These are phyloP conservation scores for Hyles lineata DNA, from an alignment of 2,888 invertebrate genomes.

Conservation along the genomic window DNA sequence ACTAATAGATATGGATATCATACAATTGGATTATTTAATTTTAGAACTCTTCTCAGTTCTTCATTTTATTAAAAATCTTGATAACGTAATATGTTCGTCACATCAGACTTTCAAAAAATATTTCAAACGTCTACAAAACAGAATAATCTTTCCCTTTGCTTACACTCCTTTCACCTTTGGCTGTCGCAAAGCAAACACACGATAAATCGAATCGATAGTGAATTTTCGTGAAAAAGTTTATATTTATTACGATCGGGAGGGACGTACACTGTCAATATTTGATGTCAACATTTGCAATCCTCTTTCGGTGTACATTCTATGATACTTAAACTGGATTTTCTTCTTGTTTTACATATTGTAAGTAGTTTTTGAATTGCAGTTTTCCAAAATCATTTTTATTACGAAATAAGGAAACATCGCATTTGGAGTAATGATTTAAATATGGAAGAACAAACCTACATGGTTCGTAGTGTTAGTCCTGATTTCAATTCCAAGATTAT, in stretches of 20 bases:
- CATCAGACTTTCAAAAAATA: background rate
- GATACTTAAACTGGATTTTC: background rate
- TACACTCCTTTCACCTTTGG: background rate
- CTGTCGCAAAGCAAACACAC: constrained; percentile 13
- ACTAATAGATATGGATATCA: too few species aligned
- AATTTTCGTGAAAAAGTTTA: constrained; percentile 22
- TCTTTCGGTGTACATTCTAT: background rate
- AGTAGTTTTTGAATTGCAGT: background rate
- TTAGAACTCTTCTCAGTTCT: too few species aligned
- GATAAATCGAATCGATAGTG: constrained; percentile 16
- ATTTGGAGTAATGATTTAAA: too few species aligned
- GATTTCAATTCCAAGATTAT: too few species aligned
- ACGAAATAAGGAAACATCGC: background rate
- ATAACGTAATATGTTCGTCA: background rate
- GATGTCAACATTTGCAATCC: constrained; percentile 23
- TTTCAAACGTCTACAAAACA: background rate
- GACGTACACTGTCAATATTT: constrained; percentile 24
- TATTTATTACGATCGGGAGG: constrained; percentile 8
- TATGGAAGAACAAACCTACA: too few species aligned
- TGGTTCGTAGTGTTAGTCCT: too few species aligned
- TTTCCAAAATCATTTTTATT: background rate
- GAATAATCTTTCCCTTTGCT: constrained; percentile 4
- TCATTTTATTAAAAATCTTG: background rate
- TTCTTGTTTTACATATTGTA: background rate
- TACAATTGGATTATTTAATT: too few species aligned